phyloP scores from a whole-genome alignment of 2,888 invertebrate species.

The Tiliacea citrago region DNA sequence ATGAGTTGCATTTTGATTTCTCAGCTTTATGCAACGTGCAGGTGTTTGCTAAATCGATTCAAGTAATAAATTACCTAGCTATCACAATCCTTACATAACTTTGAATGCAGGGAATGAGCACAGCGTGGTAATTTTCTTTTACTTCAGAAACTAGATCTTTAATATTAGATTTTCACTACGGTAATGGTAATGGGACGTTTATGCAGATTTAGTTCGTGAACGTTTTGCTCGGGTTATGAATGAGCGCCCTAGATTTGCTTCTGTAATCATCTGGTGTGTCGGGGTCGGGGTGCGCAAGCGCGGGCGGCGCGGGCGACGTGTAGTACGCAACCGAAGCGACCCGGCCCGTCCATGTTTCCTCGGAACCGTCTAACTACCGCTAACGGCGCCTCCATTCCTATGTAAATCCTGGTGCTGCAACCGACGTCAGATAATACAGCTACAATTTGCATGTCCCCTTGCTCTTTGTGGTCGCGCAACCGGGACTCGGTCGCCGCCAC shows the following conservation, averaged over 20 bases:
- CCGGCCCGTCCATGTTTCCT: conserved; percentile 58
- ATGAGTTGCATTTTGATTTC: conserved; percentile 24
- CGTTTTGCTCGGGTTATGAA: conserved; percentile 84
- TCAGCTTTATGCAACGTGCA: conserved; percentile 24
- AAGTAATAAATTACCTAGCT: conserved; percentile 25
- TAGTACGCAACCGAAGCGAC: conserved; percentile 23
- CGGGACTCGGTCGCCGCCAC: conserved; percentile 66
- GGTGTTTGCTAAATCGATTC: conserved; percentile 32
- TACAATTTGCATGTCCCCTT: conserved; percentile 86
- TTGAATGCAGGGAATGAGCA: conserved; percentile 49
- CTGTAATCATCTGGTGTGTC: conserved; percentile 80
- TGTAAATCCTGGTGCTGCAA: conserved; percentile 85
- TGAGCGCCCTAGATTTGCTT: conserved; percentile 82
- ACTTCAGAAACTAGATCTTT: conserved; percentile 73
- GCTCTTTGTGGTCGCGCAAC: conserved; percentile 82
- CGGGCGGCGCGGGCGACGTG: conserved; percentile 34
- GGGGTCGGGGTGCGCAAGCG: conserved; percentile 65
- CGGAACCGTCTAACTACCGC: conserved; percentile 83
- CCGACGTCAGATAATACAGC: conserved; percentile 84
- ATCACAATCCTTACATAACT: conserved; percentile 47
- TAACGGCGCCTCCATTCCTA: conserved; percentile 85
- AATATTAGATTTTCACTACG: conserved; percentile 78
- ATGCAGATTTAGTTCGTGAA: conserved; percentile 85
- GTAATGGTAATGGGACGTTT: conserved; percentile 83
- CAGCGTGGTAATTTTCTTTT: conserved; percentile 69